Percentiles rank a stretch among this genome's conserved stretches.
phyloP scores from a whole-genome alignment of 2,113 vertebrate genomes.

The Aspiorhynchus laticeps region DNA sequence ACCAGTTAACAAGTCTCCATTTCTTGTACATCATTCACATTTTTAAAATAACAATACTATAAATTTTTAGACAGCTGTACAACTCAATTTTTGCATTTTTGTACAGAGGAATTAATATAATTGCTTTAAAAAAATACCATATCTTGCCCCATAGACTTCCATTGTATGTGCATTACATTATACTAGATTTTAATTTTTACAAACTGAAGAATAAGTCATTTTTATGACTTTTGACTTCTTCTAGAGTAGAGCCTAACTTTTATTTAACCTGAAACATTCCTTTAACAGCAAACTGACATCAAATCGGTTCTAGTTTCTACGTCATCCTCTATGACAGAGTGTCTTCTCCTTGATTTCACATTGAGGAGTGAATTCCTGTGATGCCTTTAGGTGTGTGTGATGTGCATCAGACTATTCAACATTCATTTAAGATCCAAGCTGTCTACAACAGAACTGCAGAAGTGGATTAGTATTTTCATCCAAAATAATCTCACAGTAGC shows the following conservation, averaged over 20 bases:
- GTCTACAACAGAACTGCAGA: constrained; percentile 38
- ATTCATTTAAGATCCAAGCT: constrained; percentile 43
- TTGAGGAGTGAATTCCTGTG: neutral
- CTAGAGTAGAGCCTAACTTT: neutral
- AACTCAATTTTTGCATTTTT: neutral
- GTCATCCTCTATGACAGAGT: neutral
- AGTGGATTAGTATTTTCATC: constrained; percentile 45
- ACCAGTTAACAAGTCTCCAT: neutral
- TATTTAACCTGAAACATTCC: neutral
- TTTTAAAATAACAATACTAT: no score
- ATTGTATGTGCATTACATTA: neutral
- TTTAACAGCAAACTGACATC: neutral
- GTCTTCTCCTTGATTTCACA: constrained; percentile 52
- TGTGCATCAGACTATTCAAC: constrained; percentile 38
- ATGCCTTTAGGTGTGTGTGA: constrained; percentile 26
- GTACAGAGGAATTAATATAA: neutral
- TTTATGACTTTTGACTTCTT: neutral
- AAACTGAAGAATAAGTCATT: neutral
- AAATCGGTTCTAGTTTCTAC: neutral
- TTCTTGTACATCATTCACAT: neutral
- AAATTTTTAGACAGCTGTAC: neutral
- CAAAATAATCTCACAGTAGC: constrained; percentile 11
- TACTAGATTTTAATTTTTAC: neutral
- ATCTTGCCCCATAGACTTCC: neutral
- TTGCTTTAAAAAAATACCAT: neutral